Evolutionary conservation across 30 jellyfish, hydroid and myxozoan species (phyloP), one percentile per base, ranked within the genome.

Genomic region (Turritopsis dohrnii): DNA sequence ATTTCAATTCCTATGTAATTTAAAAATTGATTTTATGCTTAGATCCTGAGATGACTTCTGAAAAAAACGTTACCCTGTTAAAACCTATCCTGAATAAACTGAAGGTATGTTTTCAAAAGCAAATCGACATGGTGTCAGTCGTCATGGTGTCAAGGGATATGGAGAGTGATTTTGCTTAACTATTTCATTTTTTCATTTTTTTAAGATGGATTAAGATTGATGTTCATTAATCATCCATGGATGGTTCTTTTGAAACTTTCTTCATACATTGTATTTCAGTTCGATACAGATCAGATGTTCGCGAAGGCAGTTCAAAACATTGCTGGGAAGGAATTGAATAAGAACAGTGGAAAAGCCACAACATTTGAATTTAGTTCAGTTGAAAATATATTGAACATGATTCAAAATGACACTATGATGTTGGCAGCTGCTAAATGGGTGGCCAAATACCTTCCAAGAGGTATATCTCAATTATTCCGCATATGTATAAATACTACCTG

Each of bases 371-470:
- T 84, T 66, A 86, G 79, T 22, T 54, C 84, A 0, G 89, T 94
- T 22, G 83, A 83, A 73, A 88, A 88, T 4, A 90, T 94, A 21
- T 87, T 94, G 53, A 85, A 85, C 27, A 86, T 81, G 52, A 83
- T 94, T 0, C 28, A 82, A 20, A 82, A 94, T 79, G 84, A 91
- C 24, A 83, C 84, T 25, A 79, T 88, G 86, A 90, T 91, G 54
- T 79, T 94, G 52, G 96, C 95, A 21, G 96, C 90, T 23, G 95
- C 95, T 9, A 90, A 89, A 31, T 94, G 99, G 99, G 87, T 89
- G 23, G 99, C 99, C 19, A 88, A 86, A 80, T 72, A 85, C 21
- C 87, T 94, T 1, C 99, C 99, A 23, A 71, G 88, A 30, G 99
- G 99, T 94, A 52, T 24, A 87, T n/a, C n/a, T n/a, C n/a, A n/a